Evolutionary conservation across 2,113 vertebrate species (phyloP).

Genomic region (Semicossyphus pulcher): DNA sequence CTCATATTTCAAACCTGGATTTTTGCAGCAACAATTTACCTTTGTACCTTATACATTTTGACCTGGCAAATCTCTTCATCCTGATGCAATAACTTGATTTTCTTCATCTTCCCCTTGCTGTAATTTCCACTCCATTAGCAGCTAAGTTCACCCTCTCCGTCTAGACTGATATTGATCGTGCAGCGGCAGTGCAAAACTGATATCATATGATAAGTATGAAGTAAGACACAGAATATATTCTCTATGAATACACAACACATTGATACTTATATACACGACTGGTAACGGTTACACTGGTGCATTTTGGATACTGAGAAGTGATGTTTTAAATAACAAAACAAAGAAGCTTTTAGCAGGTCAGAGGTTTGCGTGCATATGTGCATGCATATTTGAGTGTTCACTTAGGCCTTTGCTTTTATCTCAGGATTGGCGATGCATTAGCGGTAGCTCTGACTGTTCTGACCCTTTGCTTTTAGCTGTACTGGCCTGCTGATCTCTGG

Average conservation of each 20-base stretch:
- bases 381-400: constrained; percentile 44
- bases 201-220: constrained; percentile 11
- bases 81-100: not conserved
- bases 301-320: constrained; percentile 3
- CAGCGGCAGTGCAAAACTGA: constrained; percentile 3
- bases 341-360: constrained; percentile 62
- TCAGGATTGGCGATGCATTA: constrained; percentile 49
- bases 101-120: not conserved
- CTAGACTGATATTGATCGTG: constrained; percentile 59
- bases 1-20: too few relatives aligned
- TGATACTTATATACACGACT: not conserved
- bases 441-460: constrained; percentile 12
- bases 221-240: constrained; percentile 2
- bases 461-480: constrained; percentile 47
- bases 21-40: too few relatives aligned
- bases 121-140: not conserved
- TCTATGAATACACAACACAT: not conserved
- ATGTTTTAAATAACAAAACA: constrained; percentile 44
- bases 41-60: too few relatives aligned
- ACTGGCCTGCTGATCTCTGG: constrained; percentile 38
- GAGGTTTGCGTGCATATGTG: constrained; percentile 21
- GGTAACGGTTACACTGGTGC: not conserved
- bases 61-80: too few relatives aligned
- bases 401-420: constrained; percentile 60
- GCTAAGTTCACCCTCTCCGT: constrained; percentile 4